phyloP scores from a whole-genome alignment of 2,888 invertebrate species.

The Ornithoptera alexandrae region DNA sequence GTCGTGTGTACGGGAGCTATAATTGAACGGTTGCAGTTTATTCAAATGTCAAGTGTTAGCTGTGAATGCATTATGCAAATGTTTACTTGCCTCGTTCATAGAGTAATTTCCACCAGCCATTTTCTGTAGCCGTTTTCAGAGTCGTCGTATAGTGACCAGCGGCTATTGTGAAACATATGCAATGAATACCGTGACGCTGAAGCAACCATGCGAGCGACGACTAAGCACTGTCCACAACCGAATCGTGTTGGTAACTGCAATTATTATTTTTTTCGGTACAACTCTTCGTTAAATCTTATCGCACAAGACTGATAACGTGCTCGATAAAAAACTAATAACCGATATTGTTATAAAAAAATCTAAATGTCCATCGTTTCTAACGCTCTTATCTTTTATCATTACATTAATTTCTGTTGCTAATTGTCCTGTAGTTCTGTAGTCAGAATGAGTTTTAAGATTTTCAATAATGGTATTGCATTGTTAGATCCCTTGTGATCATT shows the following conservation, averaged over 20 bases:
- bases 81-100: slow-evolving; percentile 54
- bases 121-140: slow-evolving; percentile 42
- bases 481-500: too few relatives aligned
- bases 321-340: slow-evolving; percentile 27
- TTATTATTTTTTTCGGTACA: slow-evolving; percentile 11
- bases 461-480: too few relatives aligned
- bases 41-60: too few relatives aligned
- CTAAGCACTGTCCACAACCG: neutral
- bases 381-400: slow-evolving; percentile 7
- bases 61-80: too few relatives aligned
- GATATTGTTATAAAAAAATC: slow-evolving; percentile 11
- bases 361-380: slow-evolving; percentile 1
- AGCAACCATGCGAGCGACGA: slow-evolving; percentile 14
- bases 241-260: slow-evolving; percentile 12
- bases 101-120: slow-evolving; percentile 61
- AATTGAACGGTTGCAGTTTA: too few relatives aligned
- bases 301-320: slow-evolving; percentile 8
- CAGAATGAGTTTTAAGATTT: too few relatives aligned
- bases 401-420: slow-evolving; percentile 13
- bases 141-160: slow-evolving; percentile 37
- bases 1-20: too few relatives aligned
- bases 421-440: neutral
- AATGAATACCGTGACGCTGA: slow-evolving; percentile 21
- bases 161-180: slow-evolving; percentile 41
- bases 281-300: slow-evolving; percentile 28